Conservation (phyloP, 92 coral and sea anemone genomes). For the Porites cylindrica region DNA sequence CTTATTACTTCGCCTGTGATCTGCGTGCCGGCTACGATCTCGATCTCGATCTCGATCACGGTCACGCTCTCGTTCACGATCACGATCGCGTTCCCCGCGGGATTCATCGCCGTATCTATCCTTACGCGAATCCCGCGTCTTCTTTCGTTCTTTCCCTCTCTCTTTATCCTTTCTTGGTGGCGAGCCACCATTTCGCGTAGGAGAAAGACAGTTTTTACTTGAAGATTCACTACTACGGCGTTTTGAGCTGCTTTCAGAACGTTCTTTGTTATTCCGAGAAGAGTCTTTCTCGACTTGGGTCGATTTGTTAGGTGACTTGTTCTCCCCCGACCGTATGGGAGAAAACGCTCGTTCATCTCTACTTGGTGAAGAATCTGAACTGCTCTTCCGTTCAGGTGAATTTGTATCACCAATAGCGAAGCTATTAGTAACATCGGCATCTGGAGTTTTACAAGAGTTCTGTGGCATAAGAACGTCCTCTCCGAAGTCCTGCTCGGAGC, state of each 20-base stretch:
- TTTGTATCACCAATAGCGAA: slow-evolving; percentile 4
- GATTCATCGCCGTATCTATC: slow-evolving; percentile 61
- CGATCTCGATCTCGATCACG: slow-evolving; percentile 58
- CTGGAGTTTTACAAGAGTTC: slow-evolving; percentile 10
- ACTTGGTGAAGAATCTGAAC: slow-evolving; percentile 14
- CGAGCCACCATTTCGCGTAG: slow-evolving; percentile 73
- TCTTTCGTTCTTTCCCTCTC: slow-evolving; percentile 65
- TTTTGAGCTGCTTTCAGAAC: slow-evolving; percentile 57
- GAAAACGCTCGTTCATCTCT: slow-evolving; percentile 44
- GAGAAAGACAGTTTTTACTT: slow-evolving; percentile 59
- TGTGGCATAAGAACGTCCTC: slow-evolving; percentile 58
- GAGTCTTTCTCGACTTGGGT: slow-evolving; percentile 23
- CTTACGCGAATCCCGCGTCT: slow-evolving; percentile 70
- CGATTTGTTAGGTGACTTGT: slow-evolving; percentile 11
- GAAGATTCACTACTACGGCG: slow-evolving; percentile 66
- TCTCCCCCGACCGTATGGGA: slow-evolving; percentile 30
- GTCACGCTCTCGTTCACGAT: slow-evolving; percentile 49
- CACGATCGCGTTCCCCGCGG: slow-evolving; percentile 52
- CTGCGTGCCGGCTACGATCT: slow-evolving; percentile 74
- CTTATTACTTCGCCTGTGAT: slow-evolving; percentile 79
- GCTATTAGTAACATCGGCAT: slow-evolving; percentile 7
- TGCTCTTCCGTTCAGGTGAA: slow-evolving; percentile 9
- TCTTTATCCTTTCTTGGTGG: slow-evolving; percentile 80
- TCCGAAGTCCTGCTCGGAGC: slow-evolving; percentile 90
- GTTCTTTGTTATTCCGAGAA: slow-evolving; percentile 55